Percentiles rank a stretch among this genome's conserved stretches.
Evolutionary conservation across 2,113 vertebrate species (phyloP).

Genomic region (Leptobrachium ailaonicum): DNA sequence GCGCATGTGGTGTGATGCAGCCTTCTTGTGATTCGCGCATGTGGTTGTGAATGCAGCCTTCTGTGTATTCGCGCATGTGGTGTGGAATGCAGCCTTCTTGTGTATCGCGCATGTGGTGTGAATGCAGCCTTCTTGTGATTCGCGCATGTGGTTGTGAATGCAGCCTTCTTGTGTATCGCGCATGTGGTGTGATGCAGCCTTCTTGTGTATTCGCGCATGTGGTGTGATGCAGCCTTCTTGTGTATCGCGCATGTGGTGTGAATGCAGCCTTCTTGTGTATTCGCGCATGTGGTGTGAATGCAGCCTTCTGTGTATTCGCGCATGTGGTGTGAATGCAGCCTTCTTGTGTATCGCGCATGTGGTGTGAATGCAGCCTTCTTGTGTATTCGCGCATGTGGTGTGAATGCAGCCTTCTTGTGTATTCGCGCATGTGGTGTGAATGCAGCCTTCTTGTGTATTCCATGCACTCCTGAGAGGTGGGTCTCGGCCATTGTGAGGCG

Average conservation of each 20-base stretch:
- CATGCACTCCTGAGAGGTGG: background rate
- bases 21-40: background rate
- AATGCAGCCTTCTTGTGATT: background rate
- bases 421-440: background rate
- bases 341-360: background rate
- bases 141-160: background rate
- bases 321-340: background rate
- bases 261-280: background rate
- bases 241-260: background rate
- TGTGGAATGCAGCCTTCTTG: background rate
- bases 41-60: background rate
- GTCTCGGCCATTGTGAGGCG: background rate
- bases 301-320: background rate
- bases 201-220: background rate
- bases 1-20: background rate
- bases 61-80: background rate
- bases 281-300: background rate
- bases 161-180: background rate
- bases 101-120: background rate
- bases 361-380: background rate
- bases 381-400: background rate
- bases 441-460: background rate
- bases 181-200: background rate
- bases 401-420: background rate
- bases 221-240: background rate